Conservation (phyloP, 30 jellyfish, hydroid and myxozoan genomes). For the Euphysa ruthae region DNA sequence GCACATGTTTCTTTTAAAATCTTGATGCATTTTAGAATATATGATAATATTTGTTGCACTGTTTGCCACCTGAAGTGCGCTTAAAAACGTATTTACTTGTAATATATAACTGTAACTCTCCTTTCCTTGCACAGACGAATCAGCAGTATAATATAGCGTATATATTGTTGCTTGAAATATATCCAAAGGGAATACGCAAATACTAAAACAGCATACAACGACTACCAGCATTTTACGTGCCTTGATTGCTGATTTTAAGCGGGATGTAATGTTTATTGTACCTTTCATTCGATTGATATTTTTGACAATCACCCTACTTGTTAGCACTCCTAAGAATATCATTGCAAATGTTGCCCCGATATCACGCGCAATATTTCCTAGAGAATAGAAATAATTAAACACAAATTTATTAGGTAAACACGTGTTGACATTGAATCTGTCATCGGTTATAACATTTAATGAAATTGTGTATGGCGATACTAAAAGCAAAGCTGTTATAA, state of each 20-base stretch:
- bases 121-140: background rate
- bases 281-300: background rate
- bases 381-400: constrained; percentile 14
- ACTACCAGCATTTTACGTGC: constrained; percentile 45
- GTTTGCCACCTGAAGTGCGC: constrained; percentile 35
- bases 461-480: constrained; percentile 49
- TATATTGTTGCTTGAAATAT: constrained; percentile 46
- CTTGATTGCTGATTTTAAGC: background rate
- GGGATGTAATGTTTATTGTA: background rate
- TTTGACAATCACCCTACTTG: background rate
- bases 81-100: constrained; percentile 33
- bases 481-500: constrained; percentile 31
- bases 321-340: background rate
- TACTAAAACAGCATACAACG: constrained; percentile 44
- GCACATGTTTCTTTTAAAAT: too few relatives aligned
- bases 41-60: constrained; percentile 48
- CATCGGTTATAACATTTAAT: constrained; percentile 23
- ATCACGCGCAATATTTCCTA: constrained; percentile 42
- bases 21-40: constrained; percentile 37
- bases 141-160: constrained; percentile 2
- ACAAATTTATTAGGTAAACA: constrained; percentile 38
- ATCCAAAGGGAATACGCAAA: constrained; percentile 67
- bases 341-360: constrained; percentile 27
- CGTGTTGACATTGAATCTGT: constrained; percentile 11
- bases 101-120: constrained; percentile 24